Percentiles rank a stretch among this genome's conserved stretches.
Evolutionary conservation across 2,888 invertebrate species (phyloP).

Genomic region (Cantharis nigra): DNA sequence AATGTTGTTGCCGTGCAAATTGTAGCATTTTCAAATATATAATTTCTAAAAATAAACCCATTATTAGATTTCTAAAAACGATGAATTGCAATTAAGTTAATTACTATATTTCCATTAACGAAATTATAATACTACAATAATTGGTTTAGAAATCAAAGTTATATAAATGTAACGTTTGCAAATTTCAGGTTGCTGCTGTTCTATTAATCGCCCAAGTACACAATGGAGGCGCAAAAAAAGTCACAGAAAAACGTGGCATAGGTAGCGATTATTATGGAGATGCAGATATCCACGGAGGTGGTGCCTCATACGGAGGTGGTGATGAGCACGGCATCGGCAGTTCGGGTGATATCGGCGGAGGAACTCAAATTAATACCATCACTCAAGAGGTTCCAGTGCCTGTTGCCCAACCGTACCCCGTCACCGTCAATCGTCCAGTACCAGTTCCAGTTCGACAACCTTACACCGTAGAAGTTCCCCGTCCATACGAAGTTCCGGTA

Average conservation of each 20-base stretch:
- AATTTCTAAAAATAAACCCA: not conserved
- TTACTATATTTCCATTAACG: not conserved
- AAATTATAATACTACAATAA: not conserved
- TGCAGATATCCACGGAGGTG: constrained; percentile 12
- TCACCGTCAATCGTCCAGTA: constrained; percentile 23
- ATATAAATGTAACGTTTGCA: not conserved
- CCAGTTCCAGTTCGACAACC: constrained; percentile 21
- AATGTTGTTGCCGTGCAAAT: not conserved
- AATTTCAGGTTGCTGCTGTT: constrained; percentile 12
- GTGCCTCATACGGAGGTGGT: constrained; percentile 7
- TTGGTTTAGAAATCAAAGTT: not conserved
- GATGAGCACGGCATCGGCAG: not conserved
- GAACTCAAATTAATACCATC: constrained; percentile 18
- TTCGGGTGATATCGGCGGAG: not conserved
- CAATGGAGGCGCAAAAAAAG: not conserved
- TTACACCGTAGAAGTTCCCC: constrained; percentile 18
- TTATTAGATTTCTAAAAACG: not conserved
- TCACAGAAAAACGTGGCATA: not conserved
- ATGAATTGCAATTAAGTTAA: not conserved
- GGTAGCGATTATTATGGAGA: not conserved
- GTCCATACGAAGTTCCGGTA: constrained; percentile 17
- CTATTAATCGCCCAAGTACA: constrained; percentile 1
- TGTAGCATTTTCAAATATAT: not conserved
- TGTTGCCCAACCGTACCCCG: constrained; percentile 23
- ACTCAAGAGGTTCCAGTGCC: constrained; percentile 26